A percentile compares a stretch with the other conserved stretches of the same genome.
Conservation (phyloP, 2,797 vertebrate species). For the Aldrovandia affinis region DNA sequence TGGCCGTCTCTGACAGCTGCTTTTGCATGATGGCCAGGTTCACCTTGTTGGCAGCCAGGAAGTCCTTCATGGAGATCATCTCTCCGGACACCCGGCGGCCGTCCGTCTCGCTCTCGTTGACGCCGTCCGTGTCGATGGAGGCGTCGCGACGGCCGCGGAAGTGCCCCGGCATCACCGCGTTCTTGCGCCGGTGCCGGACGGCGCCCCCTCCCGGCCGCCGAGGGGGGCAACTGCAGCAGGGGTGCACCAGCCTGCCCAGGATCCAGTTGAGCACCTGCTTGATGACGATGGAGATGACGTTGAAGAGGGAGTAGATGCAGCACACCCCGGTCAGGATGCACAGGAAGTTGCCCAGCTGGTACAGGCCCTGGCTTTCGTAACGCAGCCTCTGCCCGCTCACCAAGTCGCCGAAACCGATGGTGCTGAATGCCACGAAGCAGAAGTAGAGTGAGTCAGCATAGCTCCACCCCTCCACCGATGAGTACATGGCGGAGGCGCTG, state of each 20-base stretch:
- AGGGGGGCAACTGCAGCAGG: constrained; percentile 70
- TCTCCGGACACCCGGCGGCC: constrained; percentile 90
- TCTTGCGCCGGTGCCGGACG: constrained; percentile 75
- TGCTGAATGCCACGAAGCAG: constrained; percentile 97
- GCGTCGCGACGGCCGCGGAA: constrained; percentile 72
- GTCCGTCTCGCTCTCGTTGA: constrained; percentile 86
- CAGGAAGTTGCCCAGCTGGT: constrained; percentile 88
- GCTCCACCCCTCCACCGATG: constrained; percentile 87
- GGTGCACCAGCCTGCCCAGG: constrained; percentile 76
- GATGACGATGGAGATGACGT: constrained; percentile 94
- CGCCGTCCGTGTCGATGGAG: constrained; percentile 84
- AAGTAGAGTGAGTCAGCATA: constrained; percentile 95
- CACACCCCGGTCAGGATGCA: constrained; percentile 94
- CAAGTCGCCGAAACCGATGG: constrained; percentile 94
- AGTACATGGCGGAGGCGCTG: constrained; percentile 91
- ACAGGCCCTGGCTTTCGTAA: constrained; percentile 82
- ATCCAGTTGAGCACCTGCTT: constrained; percentile 96
- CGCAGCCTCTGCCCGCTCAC: constrained; percentile 86
- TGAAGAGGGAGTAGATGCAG: constrained; percentile 96
- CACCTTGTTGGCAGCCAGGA: constrained; percentile 89
- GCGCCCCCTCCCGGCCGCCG: constrained; percentile 64
- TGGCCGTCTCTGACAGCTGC: constrained; percentile 89
- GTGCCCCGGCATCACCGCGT: constrained; percentile 82
- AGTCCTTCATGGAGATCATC: constrained; percentile 95
- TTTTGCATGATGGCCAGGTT: constrained; percentile 94